A percentile compares a stretch with the other conserved stretches of the same genome.
phyloP scores from a whole-genome alignment of 2,888 invertebrate genomes.

The Dasypogon diadema region DNA sequence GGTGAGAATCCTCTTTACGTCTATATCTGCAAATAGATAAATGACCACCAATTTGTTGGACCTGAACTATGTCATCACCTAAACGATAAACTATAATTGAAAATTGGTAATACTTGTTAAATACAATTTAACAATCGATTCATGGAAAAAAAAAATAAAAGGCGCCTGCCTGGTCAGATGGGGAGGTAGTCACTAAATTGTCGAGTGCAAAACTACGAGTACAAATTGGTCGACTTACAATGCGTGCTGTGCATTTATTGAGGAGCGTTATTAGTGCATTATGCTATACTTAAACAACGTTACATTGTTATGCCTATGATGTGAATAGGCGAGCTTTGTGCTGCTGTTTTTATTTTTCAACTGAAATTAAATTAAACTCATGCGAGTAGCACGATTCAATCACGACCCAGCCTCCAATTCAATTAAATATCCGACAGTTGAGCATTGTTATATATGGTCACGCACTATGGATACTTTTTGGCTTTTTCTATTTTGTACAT shows the following conservation, averaged over 20 bases:
- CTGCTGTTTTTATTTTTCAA: neutral
- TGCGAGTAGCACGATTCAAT: conserved; percentile 45
- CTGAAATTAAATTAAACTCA: conserved; percentile 39
- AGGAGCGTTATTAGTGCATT: conserved; percentile 15
- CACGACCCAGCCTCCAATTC: conserved; percentile 43
- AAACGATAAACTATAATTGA: too few species aligned
- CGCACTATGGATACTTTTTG: neutral
- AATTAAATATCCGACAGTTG: conserved; percentile 27
- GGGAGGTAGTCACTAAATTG: too few species aligned
- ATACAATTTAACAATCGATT: too few species aligned
- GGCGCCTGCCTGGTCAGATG: too few species aligned
- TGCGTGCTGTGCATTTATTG: neutral
- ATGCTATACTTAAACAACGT: neutral
- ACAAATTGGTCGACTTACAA: too few species aligned
- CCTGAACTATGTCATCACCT: neutral
- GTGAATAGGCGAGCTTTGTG: neutral
- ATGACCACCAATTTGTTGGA: neutral
- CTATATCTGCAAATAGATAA: neutral
- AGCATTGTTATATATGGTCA: neutral
- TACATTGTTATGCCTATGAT: neutral
- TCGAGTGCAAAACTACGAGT: too few species aligned
- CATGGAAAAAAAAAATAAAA: too few species aligned
- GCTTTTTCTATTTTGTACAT: neutral
- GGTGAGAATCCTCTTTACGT: neutral
- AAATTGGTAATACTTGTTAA: too few species aligned